Conservation (phyloP, 2,797 vertebrate species). For the Molothrus ater region DNA sequence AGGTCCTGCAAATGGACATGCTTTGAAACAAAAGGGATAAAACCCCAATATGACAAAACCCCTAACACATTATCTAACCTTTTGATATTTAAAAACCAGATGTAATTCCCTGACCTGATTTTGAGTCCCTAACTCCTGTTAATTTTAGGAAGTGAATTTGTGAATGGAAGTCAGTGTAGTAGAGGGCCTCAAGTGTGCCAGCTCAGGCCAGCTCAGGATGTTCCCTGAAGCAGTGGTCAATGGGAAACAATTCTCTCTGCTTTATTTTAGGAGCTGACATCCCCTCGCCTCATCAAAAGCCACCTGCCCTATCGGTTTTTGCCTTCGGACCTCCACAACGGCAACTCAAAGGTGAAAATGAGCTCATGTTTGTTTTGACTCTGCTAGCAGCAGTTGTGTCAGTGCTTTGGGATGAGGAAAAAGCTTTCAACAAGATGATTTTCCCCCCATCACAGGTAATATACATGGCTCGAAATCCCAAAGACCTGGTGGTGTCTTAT, state of each 20-base stretch:
- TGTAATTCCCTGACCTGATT: not conserved
- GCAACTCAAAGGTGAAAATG: conserved; percentile 90
- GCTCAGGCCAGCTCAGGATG: not conserved
- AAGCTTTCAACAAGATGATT: not conserved
- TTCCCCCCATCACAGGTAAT: conserved; percentile 82
- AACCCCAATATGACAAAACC: fast-evolving
- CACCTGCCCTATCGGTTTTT: conserved; percentile 95
- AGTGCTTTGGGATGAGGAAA: not conserved
- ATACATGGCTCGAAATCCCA: conserved; percentile 99
- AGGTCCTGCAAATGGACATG: not conserved
- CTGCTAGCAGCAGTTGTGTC: not conserved
- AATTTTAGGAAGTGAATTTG: not conserved
- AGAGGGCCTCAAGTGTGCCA: not conserved
- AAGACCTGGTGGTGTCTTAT: conserved; percentile 97
- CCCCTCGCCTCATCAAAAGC: conserved; percentile 97
- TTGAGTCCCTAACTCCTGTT: not conserved
- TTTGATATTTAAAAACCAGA: not conserved
- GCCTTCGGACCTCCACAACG: conserved; percentile 92
- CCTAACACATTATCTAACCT: not conserved
- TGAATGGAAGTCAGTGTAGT: not conserved
- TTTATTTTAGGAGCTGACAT: conserved; percentile 87
- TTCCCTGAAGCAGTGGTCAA: not conserved
- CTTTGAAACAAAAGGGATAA: not conserved
- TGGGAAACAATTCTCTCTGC: not conserved
- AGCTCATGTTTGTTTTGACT: not conserved